These are phyloP conservation scores for Drosophila repletoides DNA, from an alignment of 1,140 invertebrate species.

Conservation along the genomic window DNA sequence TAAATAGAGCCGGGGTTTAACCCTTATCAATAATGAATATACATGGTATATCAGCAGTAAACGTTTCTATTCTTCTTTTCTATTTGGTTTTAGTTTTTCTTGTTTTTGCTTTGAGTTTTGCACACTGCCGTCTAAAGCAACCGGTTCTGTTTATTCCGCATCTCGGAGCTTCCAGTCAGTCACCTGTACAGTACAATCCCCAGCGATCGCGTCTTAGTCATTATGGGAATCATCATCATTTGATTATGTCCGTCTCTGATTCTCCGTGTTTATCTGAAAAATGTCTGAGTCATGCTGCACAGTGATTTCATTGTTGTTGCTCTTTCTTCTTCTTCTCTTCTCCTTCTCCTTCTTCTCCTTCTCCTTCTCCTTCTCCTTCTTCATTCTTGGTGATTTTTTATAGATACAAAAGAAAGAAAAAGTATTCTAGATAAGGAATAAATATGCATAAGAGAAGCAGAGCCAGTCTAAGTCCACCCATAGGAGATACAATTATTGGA, in stretches of 20 bases:
- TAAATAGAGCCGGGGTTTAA: too few species aligned
- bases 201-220: slow-evolving; percentile 33
- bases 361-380: too few species aligned
- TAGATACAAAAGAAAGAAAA: too few species aligned
- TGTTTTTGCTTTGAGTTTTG: not conserved
- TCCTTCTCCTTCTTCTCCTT: too few species aligned
- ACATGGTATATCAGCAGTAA: too few species aligned
- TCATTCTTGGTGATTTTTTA: not conserved
- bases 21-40: too few species aligned
- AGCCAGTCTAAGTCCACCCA: too few species aligned
- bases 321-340: not conserved
- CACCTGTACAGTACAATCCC: not conserved
- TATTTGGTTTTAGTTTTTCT: slow-evolving; percentile 2
- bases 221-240: slow-evolving; percentile 28
- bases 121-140: slow-evolving; percentile 18
- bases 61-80: too few species aligned
- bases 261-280: slow-evolving; percentile 38
- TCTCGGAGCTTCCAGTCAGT: not conserved
- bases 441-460: too few species aligned
- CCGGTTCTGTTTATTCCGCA: slow-evolving; percentile 15
- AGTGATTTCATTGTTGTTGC: not conserved
- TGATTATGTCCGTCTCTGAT: slow-evolving; percentile 1
- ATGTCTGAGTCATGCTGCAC: slow-evolving; percentile 15
- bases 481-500: too few species aligned
- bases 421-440: too few species aligned